These are phyloP conservation scores for Oxycera nigricornis DNA, from an alignment of 2,888 invertebrate species.

Conservation along the genomic window DNA sequence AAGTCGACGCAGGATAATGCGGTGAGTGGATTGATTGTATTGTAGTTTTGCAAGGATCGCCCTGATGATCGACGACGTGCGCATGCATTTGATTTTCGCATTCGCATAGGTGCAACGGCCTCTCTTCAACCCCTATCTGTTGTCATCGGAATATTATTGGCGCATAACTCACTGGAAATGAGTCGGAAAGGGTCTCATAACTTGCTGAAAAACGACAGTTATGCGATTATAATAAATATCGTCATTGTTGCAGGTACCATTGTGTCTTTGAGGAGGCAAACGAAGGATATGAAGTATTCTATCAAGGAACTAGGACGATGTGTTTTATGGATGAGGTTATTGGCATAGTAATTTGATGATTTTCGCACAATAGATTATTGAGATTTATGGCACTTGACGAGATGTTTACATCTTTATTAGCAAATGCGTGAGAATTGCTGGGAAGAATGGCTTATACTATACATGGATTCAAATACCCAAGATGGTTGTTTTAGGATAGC, in stretches of 20 bases:
- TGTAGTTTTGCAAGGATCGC: conserved; percentile 2
- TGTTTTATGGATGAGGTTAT: conserved; percentile 4
- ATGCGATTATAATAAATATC: conserved; percentile 38
- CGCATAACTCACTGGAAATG: conserved; percentile 33
- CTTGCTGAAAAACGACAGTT: conserved; percentile 34
- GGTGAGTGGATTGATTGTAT: neutral
- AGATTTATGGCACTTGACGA: neutral
- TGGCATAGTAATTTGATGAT: conserved; percentile 23
- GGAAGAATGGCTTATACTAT: no score
- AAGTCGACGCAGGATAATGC: neutral
- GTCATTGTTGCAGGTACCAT: conserved; percentile 17
- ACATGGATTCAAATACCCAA: no score
- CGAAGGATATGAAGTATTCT: neutral
- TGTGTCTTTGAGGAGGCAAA: neutral
- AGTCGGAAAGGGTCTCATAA: conserved; percentile 33
- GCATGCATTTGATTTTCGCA: conserved; percentile 38
- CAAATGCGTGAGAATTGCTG: no score
- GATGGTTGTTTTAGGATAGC: no score
- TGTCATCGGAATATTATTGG: conserved; percentile 32
- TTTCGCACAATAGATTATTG: neutral
- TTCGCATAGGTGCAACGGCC: conserved; percentile 13
- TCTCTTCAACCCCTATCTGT: conserved; percentile 7
- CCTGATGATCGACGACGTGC: conserved; percentile 13
- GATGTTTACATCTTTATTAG: neutral
- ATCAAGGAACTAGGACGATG: neutral